phyloP scores from a whole-genome alignment of 2,797 vertebrate genomes.

The Catamblyrhynchus diadema region DNA sequence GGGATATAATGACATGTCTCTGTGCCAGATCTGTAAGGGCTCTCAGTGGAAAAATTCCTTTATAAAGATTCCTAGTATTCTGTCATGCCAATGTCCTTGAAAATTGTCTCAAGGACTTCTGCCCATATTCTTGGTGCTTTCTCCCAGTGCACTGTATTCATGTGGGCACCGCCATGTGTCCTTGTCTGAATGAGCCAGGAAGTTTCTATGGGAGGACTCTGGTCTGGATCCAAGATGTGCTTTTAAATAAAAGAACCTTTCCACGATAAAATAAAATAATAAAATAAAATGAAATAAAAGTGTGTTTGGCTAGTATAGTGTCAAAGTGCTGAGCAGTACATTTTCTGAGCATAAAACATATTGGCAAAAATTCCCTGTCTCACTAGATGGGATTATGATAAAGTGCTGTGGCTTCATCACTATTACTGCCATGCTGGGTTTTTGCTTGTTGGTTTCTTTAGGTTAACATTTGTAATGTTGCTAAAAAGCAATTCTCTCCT shows the following conservation, averaged over 20 bases:
- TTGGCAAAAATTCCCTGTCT: slow-evolving; percentile 10
- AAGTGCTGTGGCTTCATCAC: slow-evolving; percentile 31
- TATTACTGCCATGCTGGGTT: background rate
- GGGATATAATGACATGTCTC: background rate
- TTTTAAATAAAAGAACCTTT: background rate
- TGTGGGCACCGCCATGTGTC: background rate
- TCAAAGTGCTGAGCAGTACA: slow-evolving; percentile 18
- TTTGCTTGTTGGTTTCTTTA: background rate
- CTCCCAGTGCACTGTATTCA: background rate
- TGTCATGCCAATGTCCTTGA: background rate
- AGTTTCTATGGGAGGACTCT: background rate
- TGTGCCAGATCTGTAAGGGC: background rate
- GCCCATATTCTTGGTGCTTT: background rate
- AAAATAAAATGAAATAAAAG: background rate
- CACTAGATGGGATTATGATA: slow-evolving; percentile 39
- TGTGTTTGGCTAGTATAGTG: background rate
- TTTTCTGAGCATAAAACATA: slow-evolving; percentile 31
- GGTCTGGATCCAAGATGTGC: background rate
- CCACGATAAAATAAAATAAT: background rate
- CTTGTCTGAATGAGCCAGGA: background rate
- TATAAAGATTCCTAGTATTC: background rate
- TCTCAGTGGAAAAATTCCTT: background rate
- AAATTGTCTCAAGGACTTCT: background rate
- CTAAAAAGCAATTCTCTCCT: background rate
- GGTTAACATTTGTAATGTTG: background rate